phyloP scores from a whole-genome alignment of 2,797 vertebrate species.

The Chrosomus eos region DNA sequence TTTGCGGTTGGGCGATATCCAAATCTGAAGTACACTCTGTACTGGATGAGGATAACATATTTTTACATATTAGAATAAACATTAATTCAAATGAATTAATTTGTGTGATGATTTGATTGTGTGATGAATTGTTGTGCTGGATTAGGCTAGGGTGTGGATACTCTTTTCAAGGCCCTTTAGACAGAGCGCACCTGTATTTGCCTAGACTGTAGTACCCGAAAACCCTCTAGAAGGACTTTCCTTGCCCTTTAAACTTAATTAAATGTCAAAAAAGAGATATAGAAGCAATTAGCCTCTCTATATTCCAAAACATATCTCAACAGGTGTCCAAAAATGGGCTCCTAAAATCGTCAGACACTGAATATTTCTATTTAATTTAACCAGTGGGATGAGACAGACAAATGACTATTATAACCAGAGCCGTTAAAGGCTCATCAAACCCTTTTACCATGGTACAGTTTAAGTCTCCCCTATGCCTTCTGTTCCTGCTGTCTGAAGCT shows the following conservation, averaged over 20 bases:
- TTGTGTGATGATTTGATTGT: not conserved
- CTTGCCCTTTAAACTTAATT: constrained; percentile 39
- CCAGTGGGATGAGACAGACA: not conserved
- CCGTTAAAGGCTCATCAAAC: not conserved
- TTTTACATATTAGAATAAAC: not conserved
- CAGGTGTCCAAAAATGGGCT: constrained; percentile 33
- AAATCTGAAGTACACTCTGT: not conserved
- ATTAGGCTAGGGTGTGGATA: not conserved
- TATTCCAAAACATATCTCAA: constrained; percentile 26
- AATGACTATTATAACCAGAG: not conserved
- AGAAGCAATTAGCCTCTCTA: constrained; percentile 19
- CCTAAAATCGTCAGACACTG: constrained; percentile 2
- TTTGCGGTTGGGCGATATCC: not conserved
- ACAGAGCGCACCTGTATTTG: constrained; percentile 5
- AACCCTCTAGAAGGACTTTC: not conserved
- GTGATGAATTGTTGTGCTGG: not conserved
- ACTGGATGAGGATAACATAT: not conserved
- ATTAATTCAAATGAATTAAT: not conserved
- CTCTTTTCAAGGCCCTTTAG: not conserved
- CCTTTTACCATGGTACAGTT: constrained; percentile 21
- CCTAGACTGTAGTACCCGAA: constrained; percentile 2
- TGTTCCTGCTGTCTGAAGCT: not conserved
- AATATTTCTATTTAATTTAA: constrained; percentile 26
- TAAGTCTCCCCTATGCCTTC: constrained; percentile 23
- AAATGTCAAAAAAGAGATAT: constrained; percentile 48